Conservation (phyloP, 2,113 vertebrate genomes). For the Melanostigma gelatinosum region DNA sequence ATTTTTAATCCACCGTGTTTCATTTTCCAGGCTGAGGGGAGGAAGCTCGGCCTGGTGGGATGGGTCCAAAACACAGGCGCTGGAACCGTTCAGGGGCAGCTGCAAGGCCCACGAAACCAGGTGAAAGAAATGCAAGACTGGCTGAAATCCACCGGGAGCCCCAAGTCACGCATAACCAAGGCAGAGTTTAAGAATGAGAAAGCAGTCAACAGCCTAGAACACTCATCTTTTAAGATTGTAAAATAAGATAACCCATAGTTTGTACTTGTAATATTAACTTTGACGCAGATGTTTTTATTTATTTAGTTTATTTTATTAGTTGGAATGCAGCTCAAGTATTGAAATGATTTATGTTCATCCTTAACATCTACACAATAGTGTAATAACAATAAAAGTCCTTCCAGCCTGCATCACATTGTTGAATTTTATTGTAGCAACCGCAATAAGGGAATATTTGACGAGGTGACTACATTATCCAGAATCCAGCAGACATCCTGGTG, state of each 20-base stretch:
- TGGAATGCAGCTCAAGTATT: slow-evolving; percentile 4
- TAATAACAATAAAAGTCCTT: not conserved
- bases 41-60: slow-evolving; percentile 90
- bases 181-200: slow-evolving; percentile 91
- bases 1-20: not conserved
- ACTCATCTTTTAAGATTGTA: slow-evolving; percentile 87
- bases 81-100: slow-evolving; percentile 90
- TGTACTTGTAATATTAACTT: slow-evolving; percentile 28
- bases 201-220: slow-evolving; percentile 81
- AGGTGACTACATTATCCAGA: not conserved
- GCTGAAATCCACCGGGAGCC: slow-evolving; percentile 90
- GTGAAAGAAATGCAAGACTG: slow-evolving; percentile 91
- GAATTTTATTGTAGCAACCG: slow-evolving; percentile 3
- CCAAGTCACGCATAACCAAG: slow-evolving; percentile 87
- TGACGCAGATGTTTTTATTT: slow-evolving; percentile 56
- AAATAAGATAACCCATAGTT: slow-evolving; percentile 33
- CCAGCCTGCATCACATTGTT: not conserved
- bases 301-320: slow-evolving; percentile 57
- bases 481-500: not conserved
- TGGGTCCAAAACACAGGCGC: slow-evolving; percentile 92
- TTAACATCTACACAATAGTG: slow-evolving; percentile 1
- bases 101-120: slow-evolving; percentile 85
- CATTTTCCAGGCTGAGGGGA: slow-evolving; percentile 86
- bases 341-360: slow-evolving; percentile 5
- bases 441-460: not conserved